Evolutionary conservation across 2,797 vertebrate species (phyloP), one percentile per base, ranked within the genome.

Genomic region (Anabacerthia variegaticeps): DNA sequence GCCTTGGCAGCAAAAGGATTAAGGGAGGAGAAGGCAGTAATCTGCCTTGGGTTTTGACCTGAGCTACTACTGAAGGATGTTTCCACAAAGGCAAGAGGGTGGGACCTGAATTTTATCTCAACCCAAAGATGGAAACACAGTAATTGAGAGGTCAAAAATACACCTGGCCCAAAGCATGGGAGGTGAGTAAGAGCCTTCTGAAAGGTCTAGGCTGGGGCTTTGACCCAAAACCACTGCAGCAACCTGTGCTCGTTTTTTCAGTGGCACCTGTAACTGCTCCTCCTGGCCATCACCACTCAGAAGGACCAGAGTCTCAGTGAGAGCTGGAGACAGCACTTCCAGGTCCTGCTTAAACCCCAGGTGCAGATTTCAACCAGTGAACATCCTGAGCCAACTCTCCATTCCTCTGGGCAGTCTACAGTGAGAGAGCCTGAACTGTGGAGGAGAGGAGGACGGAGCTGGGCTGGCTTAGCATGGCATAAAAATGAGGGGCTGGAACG

Each of bases 1-100:
- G 46, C 73, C 14, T 59, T 3, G 0, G 32, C 41, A 83, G 61
- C 8, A 89, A 56, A 58, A 87, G 46, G 54, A 66, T 85, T 93
- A 89, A 89, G 89, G 65, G 41, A 94, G 88, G 48, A 91, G 58
- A 75, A 85, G n/a, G 28, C 61, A 91, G 36, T 32, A 28, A 84
- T 5, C 41, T 77, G 71, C 43, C n/a, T 44, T 48, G 18, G 21
- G 12, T 71, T 95, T 79, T 79, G 59, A 54, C 36, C 67, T 15
- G 21, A 75, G 26, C 58, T 58, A 32, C 68, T 43, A 26, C 26
- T 19, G 66, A 94, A 88, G 36, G 39, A 74, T 51, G 73, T 22
- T 92, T 83, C 66, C 4, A 4, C 27, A 48, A 77, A 79, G 58
- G 46, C 21, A n/a, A 59, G 43, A 72, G 36, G 85, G 87, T 66